Base-by-base conservation (phyloP, 2,113 vertebrate genomes). In the Trichomycterus rosablanca region DNA sequence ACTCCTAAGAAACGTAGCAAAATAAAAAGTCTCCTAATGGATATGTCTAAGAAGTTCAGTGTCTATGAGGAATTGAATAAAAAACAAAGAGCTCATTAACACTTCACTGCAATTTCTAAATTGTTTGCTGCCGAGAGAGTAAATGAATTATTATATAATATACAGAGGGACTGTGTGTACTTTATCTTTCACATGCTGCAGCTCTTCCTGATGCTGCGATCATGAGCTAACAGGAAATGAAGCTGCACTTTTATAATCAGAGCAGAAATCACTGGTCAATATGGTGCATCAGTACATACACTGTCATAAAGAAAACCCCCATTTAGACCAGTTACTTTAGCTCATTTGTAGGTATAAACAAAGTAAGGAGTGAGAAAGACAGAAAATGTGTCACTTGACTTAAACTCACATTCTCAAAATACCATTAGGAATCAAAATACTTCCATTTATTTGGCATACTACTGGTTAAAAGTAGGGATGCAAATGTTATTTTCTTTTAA, bases 91-190 rank as follows among this genome's bases (percentile, higher is more conserved):
- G 52, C 14, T 32, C 28, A 16, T 18, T 23, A 60, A 10, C 39
- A 50, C 43, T 61, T 42, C 42, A 16, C n/a, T 40, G 35, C 34
- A 65, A 61, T 40, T 11, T 12, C 63, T 34, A 22, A 4, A 52
- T 12, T 20, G 19, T 12, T 18, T 58, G 18, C 26, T 20, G 12
- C 39, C 20, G 48, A 1, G 52, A 62, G 58, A 45, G n/a, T 9
- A 15, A 37, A 28, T 43, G 58, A 44, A 62, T 51, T 20, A 11
- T 28, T 44, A 62, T 19, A 40, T 9, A 34, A 66, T n/a, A 12
- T 7, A 46, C 22, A 37, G 37, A 35, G 32, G 43, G 28, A 20
- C 5, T 9, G 20, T 40, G 53, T 56, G 11, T 24, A 23, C 7
- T 37, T 19, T 28, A 39, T 12, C 14, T 5, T 14, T n/a, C 15